These are phyloP conservation scores for Grallaria varia DNA, from an alignment of 2,113 vertebrate genomes.

Conservation along the genomic window DNA sequence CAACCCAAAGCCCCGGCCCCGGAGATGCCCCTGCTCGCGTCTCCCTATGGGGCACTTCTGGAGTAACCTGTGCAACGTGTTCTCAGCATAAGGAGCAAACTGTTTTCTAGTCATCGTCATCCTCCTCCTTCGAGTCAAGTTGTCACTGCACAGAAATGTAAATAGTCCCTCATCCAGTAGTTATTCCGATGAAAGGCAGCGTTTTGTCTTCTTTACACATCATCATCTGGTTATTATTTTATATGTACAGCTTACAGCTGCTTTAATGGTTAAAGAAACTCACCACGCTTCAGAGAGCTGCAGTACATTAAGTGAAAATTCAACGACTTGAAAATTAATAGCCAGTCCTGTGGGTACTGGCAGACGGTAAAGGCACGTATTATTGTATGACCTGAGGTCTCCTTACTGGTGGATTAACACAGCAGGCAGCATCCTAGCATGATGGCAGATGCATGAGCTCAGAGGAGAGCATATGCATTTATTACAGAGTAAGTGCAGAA, in stretches of 20 bases:
- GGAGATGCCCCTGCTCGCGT: background rate
- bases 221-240: background rate
- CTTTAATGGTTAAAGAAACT: conserved; percentile 9
- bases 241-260: background rate
- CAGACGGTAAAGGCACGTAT: conserved; percentile 39
- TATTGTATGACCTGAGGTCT: conserved; percentile 26
- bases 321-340: conserved; percentile 48
- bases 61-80: background rate
- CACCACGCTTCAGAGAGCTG: background rate
- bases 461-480: background rate
- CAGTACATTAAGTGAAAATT: conserved; percentile 32
- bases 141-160: background rate
- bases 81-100: background rate
- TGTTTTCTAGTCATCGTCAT: background rate
- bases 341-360: background rate
- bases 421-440: background rate
- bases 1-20: fast-evolving
- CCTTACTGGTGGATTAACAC: conserved; percentile 46
- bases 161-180: background rate
- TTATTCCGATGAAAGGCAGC: background rate
- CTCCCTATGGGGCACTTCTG: background rate
- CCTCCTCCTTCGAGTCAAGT: background rate
- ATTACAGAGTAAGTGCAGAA: background rate
- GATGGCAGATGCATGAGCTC: conserved; percentile 39
- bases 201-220: background rate